Evolutionary conservation across 2,797 vertebrate species (phyloP).

Genomic region (Anguilla obscura): DNA sequence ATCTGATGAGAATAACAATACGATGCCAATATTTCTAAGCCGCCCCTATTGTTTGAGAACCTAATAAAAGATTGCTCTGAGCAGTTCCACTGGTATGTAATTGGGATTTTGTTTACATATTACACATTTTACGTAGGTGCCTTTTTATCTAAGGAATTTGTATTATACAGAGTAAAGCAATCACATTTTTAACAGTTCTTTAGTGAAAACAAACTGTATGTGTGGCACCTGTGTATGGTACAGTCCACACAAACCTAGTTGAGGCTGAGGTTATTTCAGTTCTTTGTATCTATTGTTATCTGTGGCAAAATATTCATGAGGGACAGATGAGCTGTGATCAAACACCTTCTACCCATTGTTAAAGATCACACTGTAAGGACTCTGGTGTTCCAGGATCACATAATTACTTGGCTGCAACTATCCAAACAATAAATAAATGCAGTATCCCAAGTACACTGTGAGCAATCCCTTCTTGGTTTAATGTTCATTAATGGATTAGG

Average conservation of each 20-base stretch:
- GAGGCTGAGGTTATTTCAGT: background rate
- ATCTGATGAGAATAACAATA: background rate
- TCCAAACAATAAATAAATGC: background rate
- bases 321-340: background rate
- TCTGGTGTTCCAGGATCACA: background rate
- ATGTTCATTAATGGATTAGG: background rate
- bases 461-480: background rate
- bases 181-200: slow-evolving; percentile 70
- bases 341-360: background rate
- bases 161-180: background rate
- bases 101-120: background rate
- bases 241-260: background rate
- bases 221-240: slow-evolving; percentile 27
- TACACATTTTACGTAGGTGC: background rate
- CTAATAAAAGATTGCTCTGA: background rate
- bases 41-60: background rate
- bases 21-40: background rate
- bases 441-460: background rate
- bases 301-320: background rate
- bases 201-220: slow-evolving; percentile 70
- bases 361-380: background rate
- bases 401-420: background rate
- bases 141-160: background rate
- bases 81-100: background rate
- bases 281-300: background rate